Base-by-base conservation (phyloP, 2,113 vertebrate genomes). In the Triplophysa siluroides region DNA sequence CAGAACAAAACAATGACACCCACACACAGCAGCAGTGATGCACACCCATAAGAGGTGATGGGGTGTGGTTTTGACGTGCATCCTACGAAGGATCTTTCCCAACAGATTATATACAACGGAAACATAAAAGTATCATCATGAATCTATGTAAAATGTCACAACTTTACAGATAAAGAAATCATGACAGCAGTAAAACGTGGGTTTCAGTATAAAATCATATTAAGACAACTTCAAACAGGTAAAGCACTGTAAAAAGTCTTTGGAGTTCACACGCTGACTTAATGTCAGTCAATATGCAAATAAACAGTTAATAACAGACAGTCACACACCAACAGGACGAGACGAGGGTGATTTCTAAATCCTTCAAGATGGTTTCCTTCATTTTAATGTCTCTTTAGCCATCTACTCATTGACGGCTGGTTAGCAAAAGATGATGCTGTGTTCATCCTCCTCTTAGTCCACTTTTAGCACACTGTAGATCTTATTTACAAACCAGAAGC, bases 401-500 rank as follows among this genome's bases (percentile, higher is more conserved):
- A 76, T 78, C 60, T 84, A 79, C 33, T 73, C 84, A 26, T 83
- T 78, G 76, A 74, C 47, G 79, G 71, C 29, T 80, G 81, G 81
- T 83, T 47, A 61, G 81, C 62, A 76, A 77, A 78, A 85, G 68
- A 81, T 16, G 24, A 26, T 13, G 47, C 26, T 7, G 13, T 60
- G 41, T 23, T 67, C 19, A n/a, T 71, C 63, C 18, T 80, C 58
- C 45, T n/a, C 72, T 94, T 92, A 98, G 91, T 99, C 98, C 84
- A 99, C 97, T 88, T 99, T 99, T 76, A 99, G 97, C 89, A 99
- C 98, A 3, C 97, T 98, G 95, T 99, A 99, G 93, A 99, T 99
- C 92, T 99, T 99, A 90, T 96, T 97, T 87, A 99, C 97, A 93
- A 99, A 99, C 96, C 96, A 99, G 92, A 98, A 99, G 89, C 97